Conservation (phyloP, 2,113 vertebrate genomes). For the Recurvirostra avosetta region DNA sequence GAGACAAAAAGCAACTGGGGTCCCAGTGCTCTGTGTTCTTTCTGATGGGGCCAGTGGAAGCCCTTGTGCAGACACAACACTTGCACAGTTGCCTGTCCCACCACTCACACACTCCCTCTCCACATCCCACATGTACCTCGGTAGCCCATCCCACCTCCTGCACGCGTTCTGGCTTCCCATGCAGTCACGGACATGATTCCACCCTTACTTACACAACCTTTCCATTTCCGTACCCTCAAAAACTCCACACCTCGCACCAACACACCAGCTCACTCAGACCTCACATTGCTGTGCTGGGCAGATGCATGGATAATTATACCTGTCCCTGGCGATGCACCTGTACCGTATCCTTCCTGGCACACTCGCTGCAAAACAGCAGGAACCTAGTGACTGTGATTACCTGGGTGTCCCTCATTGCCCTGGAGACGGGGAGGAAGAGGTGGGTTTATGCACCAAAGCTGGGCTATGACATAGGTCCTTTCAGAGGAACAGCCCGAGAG, state of each 20-base stretch:
- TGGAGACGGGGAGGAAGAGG: background rate
- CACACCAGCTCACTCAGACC: background rate
- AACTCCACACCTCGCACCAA: background rate
- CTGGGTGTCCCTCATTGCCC: background rate
- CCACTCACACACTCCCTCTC: background rate
- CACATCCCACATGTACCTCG: background rate
- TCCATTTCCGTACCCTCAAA: background rate
- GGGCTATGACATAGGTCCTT: background rate
- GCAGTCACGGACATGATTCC: background rate
- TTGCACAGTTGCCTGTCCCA: background rate
- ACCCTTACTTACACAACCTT: background rate
- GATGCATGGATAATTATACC: background rate
- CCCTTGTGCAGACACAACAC: background rate
- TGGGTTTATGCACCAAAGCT: background rate
- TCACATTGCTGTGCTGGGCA: background rate
- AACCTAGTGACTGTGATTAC: background rate
- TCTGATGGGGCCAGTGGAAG: background rate
- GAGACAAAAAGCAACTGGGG: background rate
- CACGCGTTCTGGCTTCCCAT: fast-evolving
- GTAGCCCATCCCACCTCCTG: background rate
- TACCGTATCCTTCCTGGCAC: background rate
- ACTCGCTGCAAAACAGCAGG: background rate
- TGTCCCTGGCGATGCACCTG: background rate
- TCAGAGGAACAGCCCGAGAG: background rate
- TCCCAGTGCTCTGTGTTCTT: background rate